Base-by-base conservation (phyloP, 2,888 invertebrate genomes). In the Caenorhabditis japonica region DNA sequence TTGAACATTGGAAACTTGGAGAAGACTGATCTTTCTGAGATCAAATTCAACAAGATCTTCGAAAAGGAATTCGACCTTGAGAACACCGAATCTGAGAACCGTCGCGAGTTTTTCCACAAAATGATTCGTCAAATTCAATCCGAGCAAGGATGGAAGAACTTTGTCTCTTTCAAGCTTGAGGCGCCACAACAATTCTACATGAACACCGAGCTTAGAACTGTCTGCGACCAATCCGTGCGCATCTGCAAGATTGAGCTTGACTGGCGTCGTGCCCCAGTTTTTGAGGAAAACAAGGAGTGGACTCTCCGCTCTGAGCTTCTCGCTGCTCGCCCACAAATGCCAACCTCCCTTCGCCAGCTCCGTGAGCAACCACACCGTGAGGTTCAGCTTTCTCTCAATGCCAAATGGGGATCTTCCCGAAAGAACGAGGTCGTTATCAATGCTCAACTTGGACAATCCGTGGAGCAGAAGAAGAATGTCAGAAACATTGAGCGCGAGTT, bases 281-380 rank as follows among this genome's bases (percentile, higher is more conserved):
- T 52, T 19, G 58, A 73, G 39, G 77, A 82, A 47, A 39, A 19
- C 44, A 44, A 60, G 34, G 68, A 80, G 25, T 84, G 84, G 84
- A 74, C 44, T 12, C 46, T 83, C 51, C 62, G 61, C 43, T 25
- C 76, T 17, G 56, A 74, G 44, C 27, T 74, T 25, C 70, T 81
- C 46, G 39, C 69, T 34, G 56, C 79, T 25, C 53, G 75, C 34
- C 84, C 84, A 60, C 69, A 81, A 41, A 62, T 52, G 71, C 71
- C 64, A 59, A 38, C 59, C 15, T 49, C 72, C 41, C 58, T 81
- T 39, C 38, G 64, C 8, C 56, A 76, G 46, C 70, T 77, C 17
- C 51, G 59, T 34, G 71, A 72, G 44, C 71, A 75, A 68, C 71
- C 75, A 58, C 74, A 80, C 46, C 70, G 75, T 38, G 78, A 78